Conservation (phyloP, 2,797 vertebrate species). For the Sorex maritimensis region DNA sequence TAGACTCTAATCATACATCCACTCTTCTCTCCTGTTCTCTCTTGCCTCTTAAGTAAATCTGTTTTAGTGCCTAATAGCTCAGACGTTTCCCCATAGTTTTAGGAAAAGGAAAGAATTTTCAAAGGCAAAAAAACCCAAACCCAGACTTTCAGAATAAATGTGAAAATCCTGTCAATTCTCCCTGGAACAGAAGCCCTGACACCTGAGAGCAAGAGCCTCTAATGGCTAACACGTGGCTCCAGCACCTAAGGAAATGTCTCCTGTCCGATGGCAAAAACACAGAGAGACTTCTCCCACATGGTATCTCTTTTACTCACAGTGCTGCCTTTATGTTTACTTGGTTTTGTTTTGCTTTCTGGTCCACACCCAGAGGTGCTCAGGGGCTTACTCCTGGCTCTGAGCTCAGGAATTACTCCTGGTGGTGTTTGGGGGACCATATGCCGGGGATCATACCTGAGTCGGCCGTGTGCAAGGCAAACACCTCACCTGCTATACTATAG, state of each 20-base stretch:
- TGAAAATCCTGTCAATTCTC: neutral
- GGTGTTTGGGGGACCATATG: too few relatives aligned
- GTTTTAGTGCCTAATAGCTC: neutral
- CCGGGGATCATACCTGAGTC: too few relatives aligned
- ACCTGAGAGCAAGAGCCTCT: neutral
- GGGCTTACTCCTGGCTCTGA: too few relatives aligned
- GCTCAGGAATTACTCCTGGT: too few relatives aligned
- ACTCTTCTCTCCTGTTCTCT: constrained; percentile 32
- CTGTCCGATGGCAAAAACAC: neutral
- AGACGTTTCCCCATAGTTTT: neutral
- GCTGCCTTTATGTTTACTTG: neutral
- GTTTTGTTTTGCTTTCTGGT: neutral
- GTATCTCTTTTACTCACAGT: neutral
- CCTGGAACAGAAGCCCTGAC: neutral
- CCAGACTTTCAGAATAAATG: neutral
- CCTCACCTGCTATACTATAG: neutral
- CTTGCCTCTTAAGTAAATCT: constrained; percentile 36
- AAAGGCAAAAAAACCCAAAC: constrained; percentile 33
- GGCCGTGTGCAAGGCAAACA: too few relatives aligned
- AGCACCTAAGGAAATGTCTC: neutral
- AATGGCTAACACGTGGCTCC: neutral
- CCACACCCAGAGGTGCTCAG: too few relatives aligned
- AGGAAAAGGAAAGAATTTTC: constrained; percentile 30
- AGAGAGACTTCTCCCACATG: neutral
- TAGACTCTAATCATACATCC: neutral